These are phyloP conservation scores for Stercorarius parasiticus DNA, from an alignment of 2,113 vertebrate species.

Conservation along the genomic window DNA sequence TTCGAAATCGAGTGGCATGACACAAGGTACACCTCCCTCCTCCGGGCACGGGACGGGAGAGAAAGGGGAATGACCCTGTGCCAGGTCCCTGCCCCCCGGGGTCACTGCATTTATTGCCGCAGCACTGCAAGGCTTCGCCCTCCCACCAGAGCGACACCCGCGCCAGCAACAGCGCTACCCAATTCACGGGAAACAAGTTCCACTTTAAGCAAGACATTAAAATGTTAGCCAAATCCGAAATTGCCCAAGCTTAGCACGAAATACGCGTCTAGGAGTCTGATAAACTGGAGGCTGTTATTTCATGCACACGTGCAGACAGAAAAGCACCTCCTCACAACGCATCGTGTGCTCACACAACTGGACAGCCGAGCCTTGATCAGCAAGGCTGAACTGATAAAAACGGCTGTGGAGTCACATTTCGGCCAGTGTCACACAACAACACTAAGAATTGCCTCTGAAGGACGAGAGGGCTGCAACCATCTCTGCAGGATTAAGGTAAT, in stretches of 20 bases:
- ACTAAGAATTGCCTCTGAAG: background rate
- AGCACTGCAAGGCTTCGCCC: background rate
- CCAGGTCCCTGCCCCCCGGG: background rate
- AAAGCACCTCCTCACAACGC: background rate
- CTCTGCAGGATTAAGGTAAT: background rate
- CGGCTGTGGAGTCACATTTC: background rate
- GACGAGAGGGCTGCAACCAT: background rate
- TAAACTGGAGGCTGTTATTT: background rate
- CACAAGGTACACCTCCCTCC: background rate
- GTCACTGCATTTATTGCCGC: background rate
- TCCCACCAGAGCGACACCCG: background rate
- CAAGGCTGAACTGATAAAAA: background rate
- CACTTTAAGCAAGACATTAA: background rate
- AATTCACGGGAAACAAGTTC: background rate
- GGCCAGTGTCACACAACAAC: background rate
- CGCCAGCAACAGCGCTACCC: background rate
- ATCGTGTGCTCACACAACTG: background rate
- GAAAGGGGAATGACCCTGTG: background rate
- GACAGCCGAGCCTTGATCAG: background rate
- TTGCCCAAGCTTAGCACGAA: background rate
- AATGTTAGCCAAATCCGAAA: background rate
- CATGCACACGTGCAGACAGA: background rate
- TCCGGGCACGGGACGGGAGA: background rate
- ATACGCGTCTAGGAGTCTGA: background rate
- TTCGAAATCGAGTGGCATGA: background rate